Base-by-base conservation (phyloP, 2,888 invertebrate genomes). In the Sesamia inferens region DNA sequence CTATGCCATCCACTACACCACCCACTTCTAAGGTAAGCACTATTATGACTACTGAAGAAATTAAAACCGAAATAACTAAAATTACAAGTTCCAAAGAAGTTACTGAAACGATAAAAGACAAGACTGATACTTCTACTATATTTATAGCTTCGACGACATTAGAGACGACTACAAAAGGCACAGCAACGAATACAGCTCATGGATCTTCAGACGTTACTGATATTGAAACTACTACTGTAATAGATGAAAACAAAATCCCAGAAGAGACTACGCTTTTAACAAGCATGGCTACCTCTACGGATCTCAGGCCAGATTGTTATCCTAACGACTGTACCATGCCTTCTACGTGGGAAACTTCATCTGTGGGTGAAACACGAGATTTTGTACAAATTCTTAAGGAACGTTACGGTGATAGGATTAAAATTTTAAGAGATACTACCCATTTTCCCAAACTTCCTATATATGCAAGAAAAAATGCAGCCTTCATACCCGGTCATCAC, bases 331-430 rank as follows among this genome's bases (percentile, higher is more conserved):
- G 95, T 68, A 77, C 90, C n/a, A 77, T 88, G 55, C 95, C 94
- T 1, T 65, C 71, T 1, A 92, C 92, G 2, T 96, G 96, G 96
- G 94, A 94, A 76, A 95, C 95, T 0, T 95, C 96, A n/a, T 66
- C 80, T 2, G 73, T 78, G 57, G 93, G 93, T 2, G 95, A 96
- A 87, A 92, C 88, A 0, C 92, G 94, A 83, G 95, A 96, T 73
- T 94, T 94, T 64, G 92, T 88, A 47, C 92, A 92, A 87, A 92
- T 95, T 76, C 81, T 95, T 6, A 92, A 82, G 79, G 89, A 90
- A 22, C 87, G 88, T 14, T 95, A 85, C 72, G 94, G 95, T 0
- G 82, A 90, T 70, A 85, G 88, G 54, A 81, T 93, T 0, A 89
- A 84, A 72, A 19, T 92, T 19, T 76, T 94, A 61, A 90, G 85